These are phyloP conservation scores for Fregetta grallaria DNA, from an alignment of 2,113 vertebrate species.

Conservation along the genomic window DNA sequence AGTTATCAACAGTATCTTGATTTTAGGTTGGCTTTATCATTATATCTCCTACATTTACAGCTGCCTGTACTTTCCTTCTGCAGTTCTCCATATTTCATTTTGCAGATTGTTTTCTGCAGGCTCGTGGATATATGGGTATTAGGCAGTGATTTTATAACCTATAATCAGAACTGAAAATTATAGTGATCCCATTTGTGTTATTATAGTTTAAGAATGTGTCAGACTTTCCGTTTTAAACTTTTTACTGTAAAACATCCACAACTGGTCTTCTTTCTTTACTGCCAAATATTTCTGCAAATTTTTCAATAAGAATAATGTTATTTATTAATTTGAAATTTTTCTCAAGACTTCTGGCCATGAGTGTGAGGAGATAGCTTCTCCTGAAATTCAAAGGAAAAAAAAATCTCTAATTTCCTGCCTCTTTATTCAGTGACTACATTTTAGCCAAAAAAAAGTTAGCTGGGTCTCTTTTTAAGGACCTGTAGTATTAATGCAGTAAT, in stretches of 20 bases:
- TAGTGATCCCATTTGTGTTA: conserved; percentile 56
- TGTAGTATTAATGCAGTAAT: background rate
- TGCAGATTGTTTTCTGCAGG: conserved; percentile 33
- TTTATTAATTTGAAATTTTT: conserved; percentile 30
- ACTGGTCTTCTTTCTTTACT: background rate
- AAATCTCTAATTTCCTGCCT: background rate
- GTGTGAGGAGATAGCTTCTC: background rate
- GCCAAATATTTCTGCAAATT: conserved; percentile 34
- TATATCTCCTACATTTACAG: conserved; percentile 17
- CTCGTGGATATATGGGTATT: conserved; percentile 33
- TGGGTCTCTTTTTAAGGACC: background rate
- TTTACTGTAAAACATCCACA: conserved; percentile 1
- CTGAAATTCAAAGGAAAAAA: background rate
- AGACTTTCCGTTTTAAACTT: conserved; percentile 56
- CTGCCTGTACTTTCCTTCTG: conserved; percentile 34
- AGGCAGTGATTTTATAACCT: conserved; percentile 53
- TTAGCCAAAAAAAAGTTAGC: background rate
- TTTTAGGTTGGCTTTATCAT: conserved; percentile 54
- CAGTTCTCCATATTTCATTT: conserved; percentile 42
- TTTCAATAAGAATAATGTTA: background rate
- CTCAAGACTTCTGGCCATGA: background rate
- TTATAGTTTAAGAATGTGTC: conserved; percentile 45
- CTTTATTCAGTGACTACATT: background rate
- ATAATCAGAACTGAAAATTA: conserved; percentile 63
- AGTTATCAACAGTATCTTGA: conserved; percentile 39